phyloP scores from a whole-genome alignment of 2,888 invertebrate genomes.

The Tachina fera region DNA sequence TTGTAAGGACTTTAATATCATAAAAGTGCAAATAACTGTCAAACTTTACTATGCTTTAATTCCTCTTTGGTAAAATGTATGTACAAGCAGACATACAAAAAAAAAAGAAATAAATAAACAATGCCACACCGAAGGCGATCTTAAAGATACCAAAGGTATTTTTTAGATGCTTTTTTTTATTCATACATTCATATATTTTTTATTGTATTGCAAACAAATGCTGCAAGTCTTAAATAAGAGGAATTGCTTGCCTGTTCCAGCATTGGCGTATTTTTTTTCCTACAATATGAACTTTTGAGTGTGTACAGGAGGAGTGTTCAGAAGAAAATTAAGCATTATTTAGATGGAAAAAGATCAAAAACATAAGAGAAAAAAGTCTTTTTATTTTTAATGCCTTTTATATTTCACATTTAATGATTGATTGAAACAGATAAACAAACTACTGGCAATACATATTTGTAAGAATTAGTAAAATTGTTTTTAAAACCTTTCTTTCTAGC shows the following conservation, averaged over 20 bases:
- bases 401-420: constrained; percentile 58
- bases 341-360: constrained; percentile 47
- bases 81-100: not conserved
- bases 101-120: constrained; percentile 37
- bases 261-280: not conserved
- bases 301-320: not conserved
- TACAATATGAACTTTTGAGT: constrained; percentile 47
- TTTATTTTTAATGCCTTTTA: constrained; percentile 25
- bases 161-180: constrained; percentile 19
- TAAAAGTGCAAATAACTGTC: constrained; percentile 72
- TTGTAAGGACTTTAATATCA: constrained; percentile 70
- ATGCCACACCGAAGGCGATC: constrained; percentile 70
- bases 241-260: constrained; percentile 30
- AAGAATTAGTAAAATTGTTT: constrained; percentile 1
- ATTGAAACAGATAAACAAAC: constrained; percentile 54
- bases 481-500: constrained; percentile 31
- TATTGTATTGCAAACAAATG: constrained; percentile 51
- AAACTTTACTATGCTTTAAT: constrained; percentile 70
- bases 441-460: constrained; percentile 5
- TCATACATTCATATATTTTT: constrained; percentile 1
- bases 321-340: constrained; percentile 33
- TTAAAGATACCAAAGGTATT: constrained; percentile 52
- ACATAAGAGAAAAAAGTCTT: not conserved
- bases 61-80: constrained; percentile 47
- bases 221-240: constrained; percentile 23